Conservation (phyloP, 2,888 invertebrate genomes). For the Trichogramma dendrolimi region DNA sequence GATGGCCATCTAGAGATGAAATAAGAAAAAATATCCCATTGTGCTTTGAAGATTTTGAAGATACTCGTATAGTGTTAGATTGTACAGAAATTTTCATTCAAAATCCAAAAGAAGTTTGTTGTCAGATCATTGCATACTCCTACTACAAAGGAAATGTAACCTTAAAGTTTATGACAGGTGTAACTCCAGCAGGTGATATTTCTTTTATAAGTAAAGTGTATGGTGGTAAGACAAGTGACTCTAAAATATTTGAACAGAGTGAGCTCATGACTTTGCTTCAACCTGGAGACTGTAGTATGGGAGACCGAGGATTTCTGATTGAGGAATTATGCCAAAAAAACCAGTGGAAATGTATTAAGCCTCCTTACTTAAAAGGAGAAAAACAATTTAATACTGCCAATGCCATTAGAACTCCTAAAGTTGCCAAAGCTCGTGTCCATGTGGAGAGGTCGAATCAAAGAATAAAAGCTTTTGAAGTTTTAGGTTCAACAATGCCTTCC, state of each 20-base stretch:
- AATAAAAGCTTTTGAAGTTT: slow-evolving; percentile 15
- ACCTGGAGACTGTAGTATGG: slow-evolving; percentile 28
- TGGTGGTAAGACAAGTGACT: slow-evolving; percentile 23
- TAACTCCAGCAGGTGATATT: slow-evolving; percentile 36
- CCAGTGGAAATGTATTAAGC: slow-evolving; percentile 21
- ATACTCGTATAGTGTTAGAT: slow-evolving; percentile 36
- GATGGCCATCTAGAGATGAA: slow-evolving; percentile 2
- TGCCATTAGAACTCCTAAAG: slow-evolving; percentile 12
- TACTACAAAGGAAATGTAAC: slow-evolving; percentile 31
- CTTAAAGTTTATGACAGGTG: slow-evolving; percentile 30
- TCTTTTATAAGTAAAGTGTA: slow-evolving; percentile 33
- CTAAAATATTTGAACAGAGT: slow-evolving; percentile 24
- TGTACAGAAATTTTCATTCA: slow-evolving; percentile 35
- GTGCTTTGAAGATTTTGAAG: slow-evolving; percentile 35
- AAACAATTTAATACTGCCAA: slow-evolving; percentile 26
- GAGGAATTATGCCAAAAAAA: slow-evolving; percentile 21
- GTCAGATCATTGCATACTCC: slow-evolving; percentile 32
- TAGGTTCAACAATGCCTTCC: slow-evolving; percentile 1
- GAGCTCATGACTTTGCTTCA: slow-evolving; percentile 15
- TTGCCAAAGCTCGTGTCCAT: slow-evolving; percentile 26
- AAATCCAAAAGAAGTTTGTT: slow-evolving; percentile 28
- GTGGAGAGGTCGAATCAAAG: slow-evolving; percentile 26
- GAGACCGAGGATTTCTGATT: slow-evolving; percentile 26
- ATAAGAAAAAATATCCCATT: slow-evolving; percentile 24
- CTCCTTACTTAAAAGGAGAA: slow-evolving; percentile 25